Conservation (phyloP, 2,113 vertebrate species). For the Scophthalmus maximus region DNA sequence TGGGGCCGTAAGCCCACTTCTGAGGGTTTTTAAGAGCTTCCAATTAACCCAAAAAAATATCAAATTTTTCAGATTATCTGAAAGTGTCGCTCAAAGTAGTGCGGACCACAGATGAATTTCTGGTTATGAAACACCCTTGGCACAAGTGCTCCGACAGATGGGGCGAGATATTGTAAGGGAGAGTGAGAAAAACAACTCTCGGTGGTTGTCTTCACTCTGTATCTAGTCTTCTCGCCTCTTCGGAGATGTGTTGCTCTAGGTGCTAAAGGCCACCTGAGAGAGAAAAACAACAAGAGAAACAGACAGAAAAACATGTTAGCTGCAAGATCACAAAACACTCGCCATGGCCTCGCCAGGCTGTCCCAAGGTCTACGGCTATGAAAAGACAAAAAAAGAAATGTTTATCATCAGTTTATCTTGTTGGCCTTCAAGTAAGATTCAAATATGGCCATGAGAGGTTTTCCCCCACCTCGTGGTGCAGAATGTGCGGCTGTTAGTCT, state of each 20-base stretch:
- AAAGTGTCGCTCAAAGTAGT: conserved; percentile 33
- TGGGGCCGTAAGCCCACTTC: conserved; percentile 1
- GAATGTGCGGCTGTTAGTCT: background rate
- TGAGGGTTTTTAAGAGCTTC: background rate
- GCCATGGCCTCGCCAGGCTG: background rate
- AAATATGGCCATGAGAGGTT: conserved; percentile 39
- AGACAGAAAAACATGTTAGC: conserved; percentile 1
- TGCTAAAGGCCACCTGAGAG: conserved; percentile 64
- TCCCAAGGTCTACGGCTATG: conserved; percentile 8
- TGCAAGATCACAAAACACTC: background rate
- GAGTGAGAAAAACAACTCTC: conserved; percentile 62
- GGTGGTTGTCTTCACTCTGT: conserved; percentile 36
- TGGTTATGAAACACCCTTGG: conserved; percentile 75
- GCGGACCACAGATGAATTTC: conserved; percentile 37
- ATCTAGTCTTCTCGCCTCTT: conserved; percentile 46
- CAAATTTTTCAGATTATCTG: background rate
- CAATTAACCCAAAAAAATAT: conserved; percentile 7
- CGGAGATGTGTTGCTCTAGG: conserved; percentile 26
- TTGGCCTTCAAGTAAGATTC: background rate
- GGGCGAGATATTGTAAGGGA: conserved; percentile 55
- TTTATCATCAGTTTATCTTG: conserved; percentile 31
- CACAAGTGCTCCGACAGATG: conserved; percentile 72
- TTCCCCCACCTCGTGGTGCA: background rate
- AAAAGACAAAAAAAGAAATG: background rate
- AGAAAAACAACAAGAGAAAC: conserved; percentile 3